phyloP scores from a whole-genome alignment of 2,888 invertebrate species.

The Polydrusus tereticollis region DNA sequence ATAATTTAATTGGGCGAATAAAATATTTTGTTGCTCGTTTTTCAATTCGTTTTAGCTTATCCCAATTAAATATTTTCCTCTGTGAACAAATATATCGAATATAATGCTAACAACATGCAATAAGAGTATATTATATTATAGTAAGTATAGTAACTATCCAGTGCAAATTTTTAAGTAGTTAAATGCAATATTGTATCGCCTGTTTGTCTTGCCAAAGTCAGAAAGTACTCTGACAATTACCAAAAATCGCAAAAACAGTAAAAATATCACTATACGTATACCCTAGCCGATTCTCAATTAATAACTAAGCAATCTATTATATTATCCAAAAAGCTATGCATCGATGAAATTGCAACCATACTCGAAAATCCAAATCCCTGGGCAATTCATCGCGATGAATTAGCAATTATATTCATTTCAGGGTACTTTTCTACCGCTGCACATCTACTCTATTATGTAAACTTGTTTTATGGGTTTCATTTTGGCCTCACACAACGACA shows the following conservation, averaged over 20 bases:
- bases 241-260: neutral
- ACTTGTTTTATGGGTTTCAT: slow-evolving; percentile 49
- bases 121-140: too few species aligned
- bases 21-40: too few species aligned
- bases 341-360: slow-evolving; percentile 1
- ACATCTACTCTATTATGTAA: slow-evolving; percentile 49
- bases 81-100: too few species aligned
- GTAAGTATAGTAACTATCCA: too few species aligned
- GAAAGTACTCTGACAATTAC: too few species aligned
- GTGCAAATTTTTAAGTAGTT: too few species aligned
- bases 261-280: neutral
- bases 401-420: slow-evolving; percentile 46
- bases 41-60: too few species aligned
- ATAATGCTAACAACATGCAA: too few species aligned
- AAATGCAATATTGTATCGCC: too few species aligned
- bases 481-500: slow-evolving; percentile 46
- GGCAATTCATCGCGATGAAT: slow-evolving; percentile 35
- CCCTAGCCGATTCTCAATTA: neutral
- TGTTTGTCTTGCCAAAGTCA: too few species aligned
- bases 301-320: slow-evolving; percentile 11
- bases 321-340: slow-evolving; percentile 5
- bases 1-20: too few species aligned
- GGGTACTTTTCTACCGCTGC: slow-evolving; percentile 42
- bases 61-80: too few species aligned
- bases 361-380: slow-evolving; percentile 16